Evolutionary conservation across 2,797 vertebrate species (phyloP).

Genomic region (Moxostoma hubbsi): DNA sequence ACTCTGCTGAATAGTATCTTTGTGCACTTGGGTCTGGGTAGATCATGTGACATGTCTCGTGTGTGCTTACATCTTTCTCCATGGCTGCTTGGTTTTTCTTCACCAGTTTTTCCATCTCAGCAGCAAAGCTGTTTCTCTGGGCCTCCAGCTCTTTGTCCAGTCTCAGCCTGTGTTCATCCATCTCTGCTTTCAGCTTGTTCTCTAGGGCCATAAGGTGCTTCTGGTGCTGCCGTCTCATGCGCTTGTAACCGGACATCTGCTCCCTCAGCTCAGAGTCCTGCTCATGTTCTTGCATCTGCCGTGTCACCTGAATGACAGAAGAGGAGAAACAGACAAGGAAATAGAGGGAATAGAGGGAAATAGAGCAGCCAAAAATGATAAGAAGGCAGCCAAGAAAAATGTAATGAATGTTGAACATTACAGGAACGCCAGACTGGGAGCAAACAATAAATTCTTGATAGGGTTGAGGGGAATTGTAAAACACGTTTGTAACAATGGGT

Average conservation of each 20-base stretch:
- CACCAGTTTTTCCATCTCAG: conserved; percentile 97
- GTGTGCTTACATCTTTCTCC: conserved; percentile 90
- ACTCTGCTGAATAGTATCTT: not conserved
- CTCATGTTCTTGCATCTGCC: conserved; percentile 98
- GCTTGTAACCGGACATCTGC: conserved; percentile 99
- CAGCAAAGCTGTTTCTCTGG: conserved; percentile 93
- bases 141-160: conserved; percentile 99
- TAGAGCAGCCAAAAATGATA: not conserved
- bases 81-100: conserved; percentile 95
- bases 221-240: conserved; percentile 98
- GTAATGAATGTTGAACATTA: not conserved
- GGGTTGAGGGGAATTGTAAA: no score
- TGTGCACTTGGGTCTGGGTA: no score
- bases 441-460: not conserved
- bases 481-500: no score
- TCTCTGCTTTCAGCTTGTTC: conserved; percentile 97
- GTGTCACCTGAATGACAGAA: conserved; percentile 84
- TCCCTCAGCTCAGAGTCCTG: conserved; percentile 97
- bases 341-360: not conserved
- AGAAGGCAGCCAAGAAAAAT: not conserved
- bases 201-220: conserved; percentile 97
- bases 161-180: conserved; percentile 95
- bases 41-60: not conserved
- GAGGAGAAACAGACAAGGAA: conserved; percentile 10
- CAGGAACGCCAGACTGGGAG: not conserved